phyloP scores from a whole-genome alignment of 2,797 vertebrate genomes.

The Synanceia verrucosa region DNA sequence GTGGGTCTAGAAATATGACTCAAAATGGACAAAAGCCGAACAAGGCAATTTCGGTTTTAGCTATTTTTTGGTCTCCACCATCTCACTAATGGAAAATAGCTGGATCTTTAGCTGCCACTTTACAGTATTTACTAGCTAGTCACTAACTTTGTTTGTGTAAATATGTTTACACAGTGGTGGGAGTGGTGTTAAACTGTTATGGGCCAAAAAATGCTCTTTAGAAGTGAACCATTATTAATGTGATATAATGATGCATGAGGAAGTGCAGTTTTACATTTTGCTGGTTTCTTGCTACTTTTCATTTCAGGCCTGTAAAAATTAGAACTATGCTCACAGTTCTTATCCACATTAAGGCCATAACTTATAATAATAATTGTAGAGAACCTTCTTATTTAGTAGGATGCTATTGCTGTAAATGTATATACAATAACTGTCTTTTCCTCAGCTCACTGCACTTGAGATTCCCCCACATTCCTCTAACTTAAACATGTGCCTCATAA shows the following conservation, averaged over 20 bases:
- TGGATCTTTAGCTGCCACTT: background rate
- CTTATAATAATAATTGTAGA: background rate
- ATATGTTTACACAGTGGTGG: background rate
- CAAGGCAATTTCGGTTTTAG: too few species aligned
- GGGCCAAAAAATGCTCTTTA: background rate
- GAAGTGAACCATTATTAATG: background rate
- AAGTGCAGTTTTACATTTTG: background rate
- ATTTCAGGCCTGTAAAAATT: background rate
- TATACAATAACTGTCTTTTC: background rate
- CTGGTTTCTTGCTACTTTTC: background rate
- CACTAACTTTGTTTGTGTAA: background rate
- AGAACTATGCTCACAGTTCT: background rate
- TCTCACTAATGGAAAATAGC: background rate
- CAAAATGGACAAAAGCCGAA: too few species aligned
- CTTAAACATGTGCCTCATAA: conserved; percentile 13
- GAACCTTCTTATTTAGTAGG: too few species aligned
- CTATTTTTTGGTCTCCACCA: background rate
- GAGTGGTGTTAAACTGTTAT: background rate
- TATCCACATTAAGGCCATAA: background rate
- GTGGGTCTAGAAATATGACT: too few species aligned
- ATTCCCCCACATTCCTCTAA: conserved; percentile 1
- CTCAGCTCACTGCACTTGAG: background rate
- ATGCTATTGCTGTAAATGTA: background rate
- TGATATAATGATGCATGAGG: background rate
- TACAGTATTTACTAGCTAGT: background rate